Base-by-base conservation (phyloP, 2,797 vertebrate genomes). In the Cyclopterus lumpus region DNA sequence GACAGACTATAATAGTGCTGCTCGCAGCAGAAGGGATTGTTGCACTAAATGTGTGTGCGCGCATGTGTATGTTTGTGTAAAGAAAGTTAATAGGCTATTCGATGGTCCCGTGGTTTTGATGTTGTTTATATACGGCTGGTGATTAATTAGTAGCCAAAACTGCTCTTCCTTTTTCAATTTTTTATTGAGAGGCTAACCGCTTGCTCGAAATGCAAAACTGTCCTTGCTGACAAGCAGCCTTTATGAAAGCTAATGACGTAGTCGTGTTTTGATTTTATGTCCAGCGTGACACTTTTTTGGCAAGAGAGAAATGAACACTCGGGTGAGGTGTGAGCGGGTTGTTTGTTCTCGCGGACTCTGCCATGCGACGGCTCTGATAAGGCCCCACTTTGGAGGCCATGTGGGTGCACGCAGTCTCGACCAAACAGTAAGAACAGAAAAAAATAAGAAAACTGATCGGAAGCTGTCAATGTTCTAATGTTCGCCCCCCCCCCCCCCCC, bases 11-110 rank as follows among this genome's bases (percentile, higher is more conserved):
- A 86, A 84, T 83, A 86, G 74, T 77, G 58, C 81, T 82, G 74
- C 78, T 88, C 53, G 28, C 83, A 83, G 91, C 81, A 82, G 77
- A 88, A 83, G 73, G 76, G 73, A 86, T 78, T 85, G 80, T 77
- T 79, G 81, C 81, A 58, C 55, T 80, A 82, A 68, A 16, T 54
- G 53, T 83, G 75, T 72, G 62, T 80, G 61, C 75, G 62, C 30
- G 34, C 62, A 6, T 59, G 54, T 75, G 66, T 60, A 59, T 79
- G 61, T 67, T 70, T 71, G 64, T 48, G 66, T 75, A 55, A 63
- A 67, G 77, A 63, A 88, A 89, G 71, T 88, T 88, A 91, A 90
- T 89, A 80, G 84, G 70, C 74, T 83, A 65, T 85, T 80, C 3
- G 64, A 62, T 75, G 86, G 79, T 81, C 75, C 82, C 68, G 18